Evolutionary conservation across 2,888 invertebrate genomes (phyloP).

Genomic region (Hyposoter didymator): DNA sequence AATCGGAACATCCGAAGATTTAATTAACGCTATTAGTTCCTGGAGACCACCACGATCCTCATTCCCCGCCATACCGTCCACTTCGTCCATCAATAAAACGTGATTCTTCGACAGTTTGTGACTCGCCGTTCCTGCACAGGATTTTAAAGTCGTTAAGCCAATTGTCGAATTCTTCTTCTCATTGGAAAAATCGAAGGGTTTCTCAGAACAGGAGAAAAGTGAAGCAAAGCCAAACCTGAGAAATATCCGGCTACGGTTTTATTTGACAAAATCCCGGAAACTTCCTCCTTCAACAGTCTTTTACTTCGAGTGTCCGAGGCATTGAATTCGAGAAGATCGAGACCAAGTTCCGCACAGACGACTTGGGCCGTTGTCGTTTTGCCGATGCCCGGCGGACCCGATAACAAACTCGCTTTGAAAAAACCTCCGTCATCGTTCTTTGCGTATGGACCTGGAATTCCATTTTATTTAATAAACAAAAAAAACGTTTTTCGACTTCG

Average conservation of each 20-base stretch:
- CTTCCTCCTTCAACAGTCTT: slow-evolving; percentile 92
- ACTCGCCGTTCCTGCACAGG: slow-evolving; percentile 25
- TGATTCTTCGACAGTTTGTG: slow-evolving; percentile 86
- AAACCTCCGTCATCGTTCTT: slow-evolving; percentile 94
- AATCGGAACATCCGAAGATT: slow-evolving; percentile 93
- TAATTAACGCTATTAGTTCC: slow-evolving; percentile 96
- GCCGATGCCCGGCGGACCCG: slow-evolving; percentile 98
- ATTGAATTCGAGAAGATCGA: slow-evolving; percentile 97
- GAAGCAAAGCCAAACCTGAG: slow-evolving; percentile 84
- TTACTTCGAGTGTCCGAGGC: slow-evolving; percentile 98
- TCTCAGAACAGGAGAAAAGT: background rate
- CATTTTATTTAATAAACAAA: background rate
- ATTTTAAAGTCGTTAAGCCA: background rate
- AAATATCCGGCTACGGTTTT: slow-evolving; percentile 90
- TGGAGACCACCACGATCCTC: slow-evolving; percentile 99
- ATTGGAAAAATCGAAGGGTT: too few relatives aligned
- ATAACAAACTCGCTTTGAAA: slow-evolving; percentile 96
- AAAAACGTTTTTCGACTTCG: background rate
- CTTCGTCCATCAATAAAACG: slow-evolving; percentile 99
- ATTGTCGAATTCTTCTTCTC: background rate
- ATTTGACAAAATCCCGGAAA: slow-evolving; percentile 92
- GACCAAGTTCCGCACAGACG: slow-evolving; percentile 95
- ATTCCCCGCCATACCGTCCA: slow-evolving; percentile 99
- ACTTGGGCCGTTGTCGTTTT: slow-evolving; percentile 96
- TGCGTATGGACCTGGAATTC: slow-evolving; percentile 87